A percentile compares a stretch with the other conserved stretches of the same genome.
phyloP scores from a whole-genome alignment of 2,113 vertebrate genomes.

The Crotalus viridis region DNA sequence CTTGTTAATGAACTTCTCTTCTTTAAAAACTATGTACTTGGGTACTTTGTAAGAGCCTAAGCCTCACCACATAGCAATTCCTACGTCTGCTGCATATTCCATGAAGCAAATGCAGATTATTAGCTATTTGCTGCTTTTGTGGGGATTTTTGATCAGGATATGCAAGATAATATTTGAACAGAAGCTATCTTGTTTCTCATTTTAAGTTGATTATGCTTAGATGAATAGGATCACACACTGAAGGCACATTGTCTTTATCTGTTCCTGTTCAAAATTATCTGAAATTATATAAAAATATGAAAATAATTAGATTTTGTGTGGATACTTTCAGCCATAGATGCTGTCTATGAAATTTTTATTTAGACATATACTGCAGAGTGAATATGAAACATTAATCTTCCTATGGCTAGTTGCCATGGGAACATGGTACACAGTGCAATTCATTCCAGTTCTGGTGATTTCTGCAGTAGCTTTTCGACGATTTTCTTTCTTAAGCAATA shows the following conservation, averaged over 20 bases:
- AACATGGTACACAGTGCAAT: slow-evolving; percentile 81
- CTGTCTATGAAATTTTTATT: slow-evolving; percentile 85
- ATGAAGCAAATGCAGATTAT: background rate
- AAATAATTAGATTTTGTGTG: slow-evolving; percentile 72
- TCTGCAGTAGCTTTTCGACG: slow-evolving; percentile 79
- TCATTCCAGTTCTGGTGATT: slow-evolving; percentile 78
- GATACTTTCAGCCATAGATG: slow-evolving; percentile 69
- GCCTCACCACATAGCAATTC: background rate
- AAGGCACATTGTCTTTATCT: slow-evolving; percentile 64
- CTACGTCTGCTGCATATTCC: background rate
- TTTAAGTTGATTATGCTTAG: slow-evolving; percentile 44
- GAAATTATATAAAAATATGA: slow-evolving; percentile 78
- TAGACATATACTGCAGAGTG: slow-evolving; percentile 77
- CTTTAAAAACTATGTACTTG: background rate
- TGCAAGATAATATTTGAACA: slow-evolving; percentile 13
- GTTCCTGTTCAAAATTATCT: slow-evolving; percentile 64
- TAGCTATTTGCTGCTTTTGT: background rate
- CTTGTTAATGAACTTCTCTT: background rate
- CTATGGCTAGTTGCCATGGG: slow-evolving; percentile 82
- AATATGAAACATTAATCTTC: slow-evolving; percentile 80
- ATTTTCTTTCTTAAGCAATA: slow-evolving; percentile 79
- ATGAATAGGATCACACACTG: slow-evolving; percentile 52
- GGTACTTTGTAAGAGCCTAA: background rate
- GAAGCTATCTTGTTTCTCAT: slow-evolving; percentile 28
- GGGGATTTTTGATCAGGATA: background rate